These are phyloP conservation scores for Calameuta idolon DNA, from an alignment of 2,888 invertebrate genomes.

Conservation along the genomic window DNA sequence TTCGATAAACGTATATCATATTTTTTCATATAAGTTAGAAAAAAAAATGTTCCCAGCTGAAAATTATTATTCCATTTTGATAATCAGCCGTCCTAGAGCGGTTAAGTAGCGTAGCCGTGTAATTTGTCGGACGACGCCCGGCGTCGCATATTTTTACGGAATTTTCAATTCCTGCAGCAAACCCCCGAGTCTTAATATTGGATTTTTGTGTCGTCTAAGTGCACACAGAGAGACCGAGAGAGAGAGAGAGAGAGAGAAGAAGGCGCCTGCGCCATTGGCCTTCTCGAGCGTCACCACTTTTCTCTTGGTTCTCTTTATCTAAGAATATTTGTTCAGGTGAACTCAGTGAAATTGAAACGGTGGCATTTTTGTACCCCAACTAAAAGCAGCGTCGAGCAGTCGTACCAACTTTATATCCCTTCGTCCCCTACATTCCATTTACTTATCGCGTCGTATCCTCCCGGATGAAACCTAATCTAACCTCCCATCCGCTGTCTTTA, in stretches of 20 bases:
- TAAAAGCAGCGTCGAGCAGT: background rate
- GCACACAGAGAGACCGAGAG: slow-evolving; percentile 1
- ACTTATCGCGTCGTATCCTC: background rate
- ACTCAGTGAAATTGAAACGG: slow-evolving; percentile 49
- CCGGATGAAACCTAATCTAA: background rate
- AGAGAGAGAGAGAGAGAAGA: slow-evolving; percentile 8
- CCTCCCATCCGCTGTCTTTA: background rate
- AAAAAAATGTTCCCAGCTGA: background rate
- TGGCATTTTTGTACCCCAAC: slow-evolving; percentile 35
- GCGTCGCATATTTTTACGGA: background rate
- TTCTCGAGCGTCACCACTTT: slow-evolving; percentile 22
- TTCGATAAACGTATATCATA: background rate
- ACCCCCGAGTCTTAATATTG: slow-evolving; percentile 32
- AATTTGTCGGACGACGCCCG: background rate
- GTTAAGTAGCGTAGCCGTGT: background rate
- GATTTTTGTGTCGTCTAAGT: slow-evolving; percentile 31
- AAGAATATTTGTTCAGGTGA: slow-evolving; percentile 53
- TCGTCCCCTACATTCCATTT: background rate
- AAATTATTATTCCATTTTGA: background rate
- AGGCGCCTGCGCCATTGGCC: slow-evolving; percentile 39
- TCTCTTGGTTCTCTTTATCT: slow-evolving; percentile 45
- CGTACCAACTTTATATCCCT: background rate
- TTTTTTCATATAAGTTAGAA: background rate
- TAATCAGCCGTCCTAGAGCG: background rate
- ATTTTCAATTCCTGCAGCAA: slow-evolving; percentile 17